Evolutionary conservation across 2,888 invertebrate species (phyloP).

Genomic region (Synanthedon formicaeformis): DNA sequence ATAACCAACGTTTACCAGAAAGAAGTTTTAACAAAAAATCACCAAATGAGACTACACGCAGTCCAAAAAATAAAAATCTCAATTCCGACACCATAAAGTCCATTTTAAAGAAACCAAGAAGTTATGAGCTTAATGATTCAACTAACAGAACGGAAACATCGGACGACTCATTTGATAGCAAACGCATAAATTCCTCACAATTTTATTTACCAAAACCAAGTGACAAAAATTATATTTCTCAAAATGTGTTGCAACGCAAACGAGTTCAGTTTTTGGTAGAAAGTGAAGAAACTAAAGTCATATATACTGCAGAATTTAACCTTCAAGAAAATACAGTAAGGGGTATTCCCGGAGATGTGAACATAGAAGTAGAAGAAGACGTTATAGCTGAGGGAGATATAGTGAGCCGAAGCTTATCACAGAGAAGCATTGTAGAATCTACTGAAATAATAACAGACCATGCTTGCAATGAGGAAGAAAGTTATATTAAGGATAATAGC

Average conservation of each 20-base stretch:
- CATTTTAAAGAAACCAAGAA: constrained; percentile 70
- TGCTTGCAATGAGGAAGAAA: constrained; percentile 1
- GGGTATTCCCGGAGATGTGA: constrained; percentile 21
- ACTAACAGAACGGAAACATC: constrained; percentile 32
- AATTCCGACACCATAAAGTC: constrained; percentile 68
- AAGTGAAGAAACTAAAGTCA: constrained; percentile 67
- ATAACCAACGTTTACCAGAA: constrained; percentile 51
- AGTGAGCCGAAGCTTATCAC: constrained; percentile 42
- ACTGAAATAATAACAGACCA: constrained; percentile 28
- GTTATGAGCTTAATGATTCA: constrained; percentile 36
- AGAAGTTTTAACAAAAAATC: constrained; percentile 35
- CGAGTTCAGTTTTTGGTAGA: constrained; percentile 80
- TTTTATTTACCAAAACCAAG: constrained; percentile 74
- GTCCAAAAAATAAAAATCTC: constrained; percentile 39
- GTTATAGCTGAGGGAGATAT: constrained; percentile 47
- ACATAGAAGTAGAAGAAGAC: constrained; percentile 35
- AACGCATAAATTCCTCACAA: constrained; percentile 57
- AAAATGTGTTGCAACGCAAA: constrained; percentile 68
- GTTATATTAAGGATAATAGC: neutral
- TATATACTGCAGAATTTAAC: constrained; percentile 61
- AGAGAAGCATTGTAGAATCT: constrained; percentile 17
- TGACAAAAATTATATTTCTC: constrained; percentile 37
- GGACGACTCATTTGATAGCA: constrained; percentile 39
- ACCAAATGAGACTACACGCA: constrained; percentile 27
- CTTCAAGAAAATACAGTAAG: constrained; percentile 39